phyloP scores from a whole-genome alignment of 1,140 invertebrate genomes.

The Calycopis cecrops region DNA sequence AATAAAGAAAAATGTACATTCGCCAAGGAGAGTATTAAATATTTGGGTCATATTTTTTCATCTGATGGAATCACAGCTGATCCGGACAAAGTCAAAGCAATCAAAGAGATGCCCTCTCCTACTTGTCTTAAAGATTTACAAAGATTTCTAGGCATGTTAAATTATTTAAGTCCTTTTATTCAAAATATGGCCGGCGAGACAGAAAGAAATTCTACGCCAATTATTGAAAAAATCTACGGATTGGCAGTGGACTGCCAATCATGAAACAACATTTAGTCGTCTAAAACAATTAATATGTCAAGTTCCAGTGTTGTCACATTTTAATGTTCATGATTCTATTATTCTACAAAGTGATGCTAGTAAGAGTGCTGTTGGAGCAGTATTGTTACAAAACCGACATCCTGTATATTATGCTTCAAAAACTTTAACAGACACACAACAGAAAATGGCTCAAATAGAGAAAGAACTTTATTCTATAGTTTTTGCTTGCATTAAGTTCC shows the following conservation, averaged over 20 bases:
- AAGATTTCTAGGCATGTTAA: slow-evolving; percentile 27
- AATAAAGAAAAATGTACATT: slow-evolving; percentile 53
- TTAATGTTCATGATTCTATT: slow-evolving; percentile 22
- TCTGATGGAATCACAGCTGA: slow-evolving; percentile 43
- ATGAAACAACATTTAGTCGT: slow-evolving; percentile 6
- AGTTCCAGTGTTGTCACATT: slow-evolving; percentile 26
- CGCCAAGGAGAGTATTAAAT: slow-evolving; percentile 43
- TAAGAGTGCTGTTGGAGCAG: slow-evolving; percentile 22
- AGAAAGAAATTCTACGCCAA: slow-evolving; percentile 14
- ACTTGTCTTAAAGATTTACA: slow-evolving; percentile 22
- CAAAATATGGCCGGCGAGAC: slow-evolving; percentile 22
- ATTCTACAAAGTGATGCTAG: slow-evolving; percentile 21
- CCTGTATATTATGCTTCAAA: slow-evolving; percentile 26
- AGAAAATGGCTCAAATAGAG: slow-evolving; percentile 28
- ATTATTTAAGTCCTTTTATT: slow-evolving; percentile 28
- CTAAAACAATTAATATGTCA: slow-evolving; percentile 24
- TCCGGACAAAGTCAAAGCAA: slow-evolving; percentile 39
- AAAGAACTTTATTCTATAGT: slow-evolving; percentile 28
- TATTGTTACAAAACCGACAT: slow-evolving; percentile 24
- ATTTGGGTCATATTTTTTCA: slow-evolving; percentile 36
- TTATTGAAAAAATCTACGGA: slow-evolving; percentile 25
- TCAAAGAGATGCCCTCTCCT: slow-evolving; percentile 27
- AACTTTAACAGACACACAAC: slow-evolving; percentile 23
- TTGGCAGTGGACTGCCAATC: slow-evolving; percentile 25
- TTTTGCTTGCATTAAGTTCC: slow-evolving; percentile 24